Conservation (phyloP, 2,113 vertebrate genomes). For the Zosterops lateralis region DNA sequence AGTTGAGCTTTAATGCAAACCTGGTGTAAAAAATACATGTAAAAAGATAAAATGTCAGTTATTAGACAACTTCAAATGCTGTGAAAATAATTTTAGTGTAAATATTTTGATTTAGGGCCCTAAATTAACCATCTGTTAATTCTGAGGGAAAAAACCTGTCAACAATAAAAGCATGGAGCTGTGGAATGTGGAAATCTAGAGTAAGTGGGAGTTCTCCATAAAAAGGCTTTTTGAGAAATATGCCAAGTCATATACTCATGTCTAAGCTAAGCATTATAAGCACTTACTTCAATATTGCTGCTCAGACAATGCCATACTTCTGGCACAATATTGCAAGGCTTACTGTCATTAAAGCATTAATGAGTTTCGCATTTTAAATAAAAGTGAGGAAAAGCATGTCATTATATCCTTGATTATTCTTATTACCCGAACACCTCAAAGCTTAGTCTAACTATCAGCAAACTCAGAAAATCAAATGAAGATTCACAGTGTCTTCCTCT, state of each 20-base stretch:
- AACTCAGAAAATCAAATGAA: neutral
- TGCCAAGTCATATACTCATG: neutral
- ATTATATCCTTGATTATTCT: neutral
- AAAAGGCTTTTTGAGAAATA: neutral
- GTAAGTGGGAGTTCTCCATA: constrained; percentile 8
- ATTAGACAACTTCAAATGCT: constrained; percentile 25
- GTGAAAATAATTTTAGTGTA: constrained; percentile 17
- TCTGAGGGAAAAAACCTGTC: neutral
- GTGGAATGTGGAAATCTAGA: neutral
- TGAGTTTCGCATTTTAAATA: neutral
- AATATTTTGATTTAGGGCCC: constrained; percentile 38
- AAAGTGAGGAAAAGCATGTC: neutral
- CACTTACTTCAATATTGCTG: neutral
- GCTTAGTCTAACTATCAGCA: neutral
- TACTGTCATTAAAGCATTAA: neutral
- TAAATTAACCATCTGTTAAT: constrained; percentile 46
- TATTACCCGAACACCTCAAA: neutral
- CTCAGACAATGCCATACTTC: constrained; percentile 18
- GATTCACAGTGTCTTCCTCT: neutral
- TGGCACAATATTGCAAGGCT: neutral
- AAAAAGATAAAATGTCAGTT: neutral
- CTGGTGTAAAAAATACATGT: neutral
- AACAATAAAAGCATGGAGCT: neutral
- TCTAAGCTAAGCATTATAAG: neutral
- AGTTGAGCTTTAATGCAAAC: neutral